These are phyloP conservation scores for Cephus spinipes DNA, from an alignment of 2,888 invertebrate species.

Conservation along the genomic window DNA sequence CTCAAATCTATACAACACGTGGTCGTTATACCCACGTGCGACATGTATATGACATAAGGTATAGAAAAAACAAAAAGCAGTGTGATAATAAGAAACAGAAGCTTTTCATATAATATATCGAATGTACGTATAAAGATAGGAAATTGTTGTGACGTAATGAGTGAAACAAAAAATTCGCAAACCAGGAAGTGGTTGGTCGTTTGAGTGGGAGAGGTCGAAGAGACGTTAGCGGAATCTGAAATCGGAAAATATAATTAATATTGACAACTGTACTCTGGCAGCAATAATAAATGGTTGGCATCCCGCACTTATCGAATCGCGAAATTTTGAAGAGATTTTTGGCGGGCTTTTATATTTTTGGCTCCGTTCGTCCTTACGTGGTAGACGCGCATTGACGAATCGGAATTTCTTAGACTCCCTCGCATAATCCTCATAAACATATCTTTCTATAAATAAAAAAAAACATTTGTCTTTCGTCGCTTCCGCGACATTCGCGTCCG, in stretches of 20 bases:
- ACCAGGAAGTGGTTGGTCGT: conserved; percentile 34
- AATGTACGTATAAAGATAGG: conserved; percentile 24
- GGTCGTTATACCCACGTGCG: background rate
- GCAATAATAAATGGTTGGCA: conserved; percentile 28
- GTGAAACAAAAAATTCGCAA: conserved; percentile 24
- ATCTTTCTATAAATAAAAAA: background rate
- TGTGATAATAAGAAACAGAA: conserved; percentile 20
- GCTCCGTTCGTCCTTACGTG: conserved; percentile 32
- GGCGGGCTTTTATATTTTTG: conserved; percentile 68
- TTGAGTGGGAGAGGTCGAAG: conserved; percentile 41
- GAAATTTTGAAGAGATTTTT: conserved; percentile 49
- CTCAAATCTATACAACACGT: background rate
- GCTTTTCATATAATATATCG: conserved; percentile 22
- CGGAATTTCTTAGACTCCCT: background rate
- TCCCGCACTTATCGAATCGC: conserved; percentile 48
- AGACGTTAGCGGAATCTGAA: conserved; percentile 54
- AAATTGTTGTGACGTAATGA: conserved; percentile 3
- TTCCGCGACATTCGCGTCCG: background rate
- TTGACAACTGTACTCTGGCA: conserved; percentile 28
- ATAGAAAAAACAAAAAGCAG: conserved; percentile 29
- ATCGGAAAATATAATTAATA: conserved; percentile 52
- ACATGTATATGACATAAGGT: background rate
- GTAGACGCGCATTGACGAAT: background rate
- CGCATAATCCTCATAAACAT: background rate
- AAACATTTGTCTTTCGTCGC: background rate